phyloP scores from a whole-genome alignment of 2,797 vertebrate genomes.

The Champsocephalus gunnari region DNA sequence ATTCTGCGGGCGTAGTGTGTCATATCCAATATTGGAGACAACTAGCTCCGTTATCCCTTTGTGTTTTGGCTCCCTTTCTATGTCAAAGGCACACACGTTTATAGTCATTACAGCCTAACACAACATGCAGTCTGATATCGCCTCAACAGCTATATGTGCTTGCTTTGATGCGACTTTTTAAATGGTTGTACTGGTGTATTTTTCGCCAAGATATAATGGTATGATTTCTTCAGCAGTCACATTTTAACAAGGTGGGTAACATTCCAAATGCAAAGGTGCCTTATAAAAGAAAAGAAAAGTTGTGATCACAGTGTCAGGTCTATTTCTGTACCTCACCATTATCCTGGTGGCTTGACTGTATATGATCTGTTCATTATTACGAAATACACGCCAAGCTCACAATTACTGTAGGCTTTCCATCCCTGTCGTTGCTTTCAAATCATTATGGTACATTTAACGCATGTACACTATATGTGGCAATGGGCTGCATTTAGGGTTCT shows the following conservation, averaged over 20 bases:
- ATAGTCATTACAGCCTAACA: conserved; percentile 74
- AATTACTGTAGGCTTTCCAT: conserved; percentile 20
- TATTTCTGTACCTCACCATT: conserved; percentile 27
- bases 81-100: conserved; percentile 66
- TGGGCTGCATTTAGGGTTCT: background rate
- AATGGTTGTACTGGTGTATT: conserved; percentile 20
- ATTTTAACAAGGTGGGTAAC: conserved; percentile 22
- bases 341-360: conserved; percentile 11
- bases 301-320: conserved; percentile 8
- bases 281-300: background rate
- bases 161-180: conserved; percentile 37
- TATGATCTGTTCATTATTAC: conserved; percentile 34
- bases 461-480: conserved; percentile 20
- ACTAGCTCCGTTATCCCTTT: conserved; percentile 73
- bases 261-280: conserved; percentile 8
- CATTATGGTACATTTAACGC: conserved; percentile 25
- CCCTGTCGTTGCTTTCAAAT: conserved; percentile 28
- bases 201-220: conserved; percentile 12
- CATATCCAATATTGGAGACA: conserved; percentile 83
- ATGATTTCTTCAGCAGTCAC: conserved; percentile 43
- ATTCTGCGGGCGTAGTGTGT: conserved; percentile 74
- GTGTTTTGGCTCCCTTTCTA: conserved; percentile 75
- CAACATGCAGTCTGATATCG: conserved; percentile 62
- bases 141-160: conserved; percentile 53
- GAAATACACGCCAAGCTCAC: conserved; percentile 26